Base-by-base conservation (phyloP, 2,113 vertebrate genomes). In the Embiotoca jacksoni region DNA sequence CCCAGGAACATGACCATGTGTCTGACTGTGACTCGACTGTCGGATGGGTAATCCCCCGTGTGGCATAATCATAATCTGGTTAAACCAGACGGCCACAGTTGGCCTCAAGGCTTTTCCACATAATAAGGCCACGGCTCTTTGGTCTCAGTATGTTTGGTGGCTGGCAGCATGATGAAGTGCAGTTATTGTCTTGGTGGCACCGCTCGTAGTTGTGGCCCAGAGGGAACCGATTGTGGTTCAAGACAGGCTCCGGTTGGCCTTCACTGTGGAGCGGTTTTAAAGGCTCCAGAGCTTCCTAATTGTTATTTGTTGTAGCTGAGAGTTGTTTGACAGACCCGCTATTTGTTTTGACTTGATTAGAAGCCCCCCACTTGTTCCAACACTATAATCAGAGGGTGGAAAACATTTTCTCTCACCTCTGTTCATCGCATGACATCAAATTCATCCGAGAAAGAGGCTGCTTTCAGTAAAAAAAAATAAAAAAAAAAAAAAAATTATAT, bases 41-140 rank as follows among this genome's bases (percentile, higher is more conserved):
- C 64, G 56, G 81, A 89, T 61, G 66, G 75, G 33, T 90, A 88
- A 88, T 88, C 87, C 88, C 75, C 78, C 3, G 6, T 83, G 87
- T 87, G 84, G 89, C 84, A 82, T 78, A 84, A 77, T 88, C 75
- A 72, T 89, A 91, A 93, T 91, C 89, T 88, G 81, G 79, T 91
- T 86, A 87, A 91, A 86, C 50, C 84, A 73, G 80, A 63, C 39
- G 9, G 76, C 74, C 74, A 46, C 85, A 76, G 65, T 71, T 15
- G 68, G 73, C 83, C 81, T 70, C 30, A 46, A 78, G 80, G 78
- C 83, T 70, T 62, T 57, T 79, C 56, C 11, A 44, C 78, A 35
- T 80, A 75, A 31, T n/a, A 71, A 72, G 76, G 76, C 78, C 58
- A 7, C 37, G 59, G 70, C 71, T 85, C 57, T 79, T 59, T 76